Evolutionary conservation across 2,888 invertebrate genomes (phyloP), one percentile per base, ranked within the genome.

Genomic region (Synergus gifuensis): DNA sequence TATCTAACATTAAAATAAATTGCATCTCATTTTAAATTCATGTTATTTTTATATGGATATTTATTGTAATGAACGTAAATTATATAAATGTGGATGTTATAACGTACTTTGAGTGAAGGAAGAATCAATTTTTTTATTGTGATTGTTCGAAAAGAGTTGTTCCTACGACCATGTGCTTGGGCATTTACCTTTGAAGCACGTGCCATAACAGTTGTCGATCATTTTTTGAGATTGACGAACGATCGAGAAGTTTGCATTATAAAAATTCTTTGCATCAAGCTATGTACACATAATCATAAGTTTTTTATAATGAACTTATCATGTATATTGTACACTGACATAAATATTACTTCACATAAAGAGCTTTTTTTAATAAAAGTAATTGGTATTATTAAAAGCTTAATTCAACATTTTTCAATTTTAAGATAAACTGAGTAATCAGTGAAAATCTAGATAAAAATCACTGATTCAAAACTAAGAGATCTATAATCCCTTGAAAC

Each of bases 171-270:
- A 40, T 54, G 28, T 54, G 18, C 40, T 73, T 73, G n/a, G 49
- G 67, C 73, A 78, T 82, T 83, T 82, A 76, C 76, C 77, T 80
- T 80, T 79, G 76, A 78, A 79, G 80, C 82, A 82, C 82, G 83
- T 82, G 82, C 82, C 83, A 81, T 76, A 79, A 79, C 78, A 83
- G 79, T 82, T 79, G 77, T 78, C 67, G 77, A 78, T 82, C 82
- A 79, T 80, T 76, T 36, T 66, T 66, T 36, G 76, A 54, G 60
- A 76, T 77, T 46, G 44, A 28, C 58, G 78, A 54, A 18, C 14
- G 76, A 63, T 79, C 79, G 46, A 76, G 58, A 64, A 78, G 78
- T 67, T 67, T 42, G 78, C 67, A 60, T 67, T 67, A 67, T 28
- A 18, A 46, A 64, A 54, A 78, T 78, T 78, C 78, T 54, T 54